Conservation (phyloP, 35 echinoderm and acorn worm genomes). For the Apostichopus parvimensis region DNA sequence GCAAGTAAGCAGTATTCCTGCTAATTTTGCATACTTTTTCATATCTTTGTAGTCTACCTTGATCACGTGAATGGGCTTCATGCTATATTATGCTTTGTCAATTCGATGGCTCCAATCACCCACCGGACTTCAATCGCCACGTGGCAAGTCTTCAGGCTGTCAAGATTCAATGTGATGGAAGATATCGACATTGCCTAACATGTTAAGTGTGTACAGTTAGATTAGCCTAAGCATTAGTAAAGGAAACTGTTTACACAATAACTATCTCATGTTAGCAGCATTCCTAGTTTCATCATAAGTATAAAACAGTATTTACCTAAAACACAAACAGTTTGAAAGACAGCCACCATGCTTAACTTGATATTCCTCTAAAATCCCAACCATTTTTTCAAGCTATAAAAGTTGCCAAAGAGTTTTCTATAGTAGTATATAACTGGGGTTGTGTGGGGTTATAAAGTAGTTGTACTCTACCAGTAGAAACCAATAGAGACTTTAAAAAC, state of each 20-base stretch:
- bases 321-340: not conserved
- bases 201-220: not conserved
- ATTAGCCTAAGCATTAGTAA: not conserved
- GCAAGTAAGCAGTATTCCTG: too few species aligned
- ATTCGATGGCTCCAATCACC: too few species aligned
- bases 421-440: conserved; percentile 1
- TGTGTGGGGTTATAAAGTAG: not conserved
- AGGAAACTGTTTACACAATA: not conserved
- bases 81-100: too few species aligned
- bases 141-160: too few species aligned
- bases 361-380: conserved; percentile 1
- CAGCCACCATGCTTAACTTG: not conserved
- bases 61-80: too few species aligned
- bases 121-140: too few species aligned
- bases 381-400: not conserved
- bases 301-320: not conserved
- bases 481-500: not conserved
- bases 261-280: not conserved
- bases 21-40: too few species aligned
- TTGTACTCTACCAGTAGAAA: not conserved
- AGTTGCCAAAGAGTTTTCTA: conserved; percentile 14
- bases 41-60: too few species aligned
- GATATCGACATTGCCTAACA: not conserved
- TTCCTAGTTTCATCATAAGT: not conserved
- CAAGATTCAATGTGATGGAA: not conserved